A percentile compares a stretch with the other conserved stretches of the same genome.
Conservation (phyloP, 1,140 invertebrate genomes). For the Physella acuta region DNA sequence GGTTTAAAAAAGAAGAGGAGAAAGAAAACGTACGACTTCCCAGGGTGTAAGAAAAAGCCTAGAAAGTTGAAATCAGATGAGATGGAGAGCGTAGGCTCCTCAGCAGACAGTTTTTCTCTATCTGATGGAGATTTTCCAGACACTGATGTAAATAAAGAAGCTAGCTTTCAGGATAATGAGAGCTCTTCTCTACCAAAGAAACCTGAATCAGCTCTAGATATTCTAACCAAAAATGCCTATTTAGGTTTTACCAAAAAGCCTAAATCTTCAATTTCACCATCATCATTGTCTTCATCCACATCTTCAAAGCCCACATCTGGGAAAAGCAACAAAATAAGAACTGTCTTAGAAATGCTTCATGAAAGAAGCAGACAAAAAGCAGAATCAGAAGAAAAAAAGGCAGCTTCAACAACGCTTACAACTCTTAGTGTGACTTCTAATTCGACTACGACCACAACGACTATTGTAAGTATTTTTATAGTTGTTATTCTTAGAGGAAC, state of each 20-base stretch:
- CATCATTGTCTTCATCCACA: background rate
- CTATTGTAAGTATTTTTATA: conserved; percentile 21
- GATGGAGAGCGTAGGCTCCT: conserved; percentile 8
- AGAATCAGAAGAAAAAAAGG: background rate
- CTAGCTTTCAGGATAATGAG: background rate
- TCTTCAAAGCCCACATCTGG: background rate
- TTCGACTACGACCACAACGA: conserved; percentile 19
- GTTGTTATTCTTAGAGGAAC: no score
- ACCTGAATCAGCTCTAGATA: conserved; percentile 9
- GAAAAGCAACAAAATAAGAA: conserved; percentile 19
- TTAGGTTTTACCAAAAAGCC: conserved; percentile 5
- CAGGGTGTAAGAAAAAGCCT: conserved; percentile 20
- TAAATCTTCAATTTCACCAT: background rate
- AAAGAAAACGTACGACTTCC: conserved; percentile 16
- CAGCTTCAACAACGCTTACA: background rate
- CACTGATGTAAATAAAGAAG: background rate
- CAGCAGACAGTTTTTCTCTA: conserved; percentile 15
- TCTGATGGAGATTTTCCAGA: background rate
- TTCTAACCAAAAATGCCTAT: conserved; percentile 10
- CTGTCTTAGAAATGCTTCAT: conserved; percentile 26
- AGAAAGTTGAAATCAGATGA: conserved; percentile 16
- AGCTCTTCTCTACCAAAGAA: background rate
- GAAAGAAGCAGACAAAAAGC: conserved; percentile 9
- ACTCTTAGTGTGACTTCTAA: background rate
- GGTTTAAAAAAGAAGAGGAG: conserved; percentile 16